Base-by-base conservation (phyloP, 2,113 vertebrate species). In the Aythya baeri region DNA sequence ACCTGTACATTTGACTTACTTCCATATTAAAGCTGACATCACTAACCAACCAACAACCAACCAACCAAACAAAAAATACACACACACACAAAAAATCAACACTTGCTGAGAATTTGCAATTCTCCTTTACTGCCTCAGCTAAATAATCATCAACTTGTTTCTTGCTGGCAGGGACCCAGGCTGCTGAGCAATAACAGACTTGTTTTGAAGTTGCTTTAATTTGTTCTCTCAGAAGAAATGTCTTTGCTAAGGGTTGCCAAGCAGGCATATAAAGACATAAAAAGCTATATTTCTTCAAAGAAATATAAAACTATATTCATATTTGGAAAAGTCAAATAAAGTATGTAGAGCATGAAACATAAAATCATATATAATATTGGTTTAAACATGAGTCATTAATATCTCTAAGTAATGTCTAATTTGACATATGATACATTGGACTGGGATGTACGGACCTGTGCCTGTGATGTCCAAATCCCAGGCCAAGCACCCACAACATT, bases 171-270 rank as follows among this genome's bases (percentile, higher is more conserved):
- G 66, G 29, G 31, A 43, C n/a, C 17, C 88, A 94, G 66, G 49
- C 67, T 92, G 41, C 36, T 94, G 70, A 93, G 88, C 31, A 93
- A 44, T 66, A 90, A 82, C 86, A 86, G 73, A 29, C 52, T 95
- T 86, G 73, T 93, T 96, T 87, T 84, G 93, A 95, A 92, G 66
- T 70, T 89, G 41, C 54, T 91, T 90, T 88, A 88, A 93, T 96
- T 86, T 86, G 65, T 91, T 93, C 88, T 72, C 61, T 88, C 65
- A 65, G 61, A 94, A 81, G 85, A 94, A 88, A 77, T 18, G 2
- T 86, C 94, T 86, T 79, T n/a, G 52, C 34, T 87, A 54, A 91
- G 44, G 49, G n/a, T 89, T 94, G 74, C 62, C 89, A 94, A 87
- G 81, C 58, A 92, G 83, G 22, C 38, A 61, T 9, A 17, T 55